Evolutionary conservation across 1,140 invertebrate species (phyloP), one percentile per base, ranked within the genome.

Genomic region (Drosophila simulans): DNA sequence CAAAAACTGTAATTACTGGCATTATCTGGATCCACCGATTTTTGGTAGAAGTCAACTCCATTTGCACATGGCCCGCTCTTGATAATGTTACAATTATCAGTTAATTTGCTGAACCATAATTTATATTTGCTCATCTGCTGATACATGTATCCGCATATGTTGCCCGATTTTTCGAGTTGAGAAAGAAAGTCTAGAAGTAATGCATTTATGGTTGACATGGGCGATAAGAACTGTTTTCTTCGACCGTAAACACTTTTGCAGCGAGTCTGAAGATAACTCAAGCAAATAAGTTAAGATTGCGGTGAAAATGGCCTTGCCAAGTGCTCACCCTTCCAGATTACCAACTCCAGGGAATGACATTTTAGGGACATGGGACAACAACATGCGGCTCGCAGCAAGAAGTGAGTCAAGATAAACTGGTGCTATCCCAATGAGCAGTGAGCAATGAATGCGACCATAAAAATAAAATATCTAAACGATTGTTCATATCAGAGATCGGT

Each of bases 1-100:
- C 81, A 86, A 65, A 71, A 70, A 75, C 74, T 82, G 74, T 83
- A 81, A 88, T 83, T 73, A 76, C 58, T 60, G 81, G 63, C 83
- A 88, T 86, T 86, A 79, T 88, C 79, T 65, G 57, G 52, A 65
- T 68, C 25, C 48, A 48, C 35, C 60, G 56, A 72, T 79, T 76
- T 76, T 46, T 42, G 62, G 43, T 56, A 58, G 63, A 39, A 72
- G 68, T 25, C 56, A 42, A 52, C 55, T 39, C 40, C 66, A 64
- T 76, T 57, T 53, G 63, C 58, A 80, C 76, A 58, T 71, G 60
- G 77, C 52, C 22, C 39, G 60, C 37, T 27, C 54, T 77, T 64
- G 83, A 88, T 88, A 75, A 78, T 60, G 37, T 4, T 20, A 51
- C 43, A 71, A 69, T 77, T 64, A 89, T 80, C 63, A 77, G 51